Percentiles rank a stretch among this genome's conserved stretches.
These are phyloP conservation scores for Cacoxenus indagator DNA, from an alignment of 2,888 invertebrate genomes.

Conservation along the genomic window DNA sequence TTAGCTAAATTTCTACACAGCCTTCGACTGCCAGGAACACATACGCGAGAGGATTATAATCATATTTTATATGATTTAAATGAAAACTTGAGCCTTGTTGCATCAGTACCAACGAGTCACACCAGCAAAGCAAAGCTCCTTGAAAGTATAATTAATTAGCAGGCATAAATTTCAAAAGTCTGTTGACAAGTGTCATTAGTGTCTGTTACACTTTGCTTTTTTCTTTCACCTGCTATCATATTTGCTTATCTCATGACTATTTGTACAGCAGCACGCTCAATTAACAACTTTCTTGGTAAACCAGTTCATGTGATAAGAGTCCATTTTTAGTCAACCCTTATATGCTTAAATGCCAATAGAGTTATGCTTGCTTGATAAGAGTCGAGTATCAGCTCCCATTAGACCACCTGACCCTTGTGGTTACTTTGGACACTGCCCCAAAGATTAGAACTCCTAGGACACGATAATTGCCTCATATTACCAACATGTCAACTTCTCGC, in stretches of 20 bases:
- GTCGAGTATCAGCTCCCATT: no score
- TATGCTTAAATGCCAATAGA: no score
- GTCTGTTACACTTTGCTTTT: background rate
- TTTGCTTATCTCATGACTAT: background rate
- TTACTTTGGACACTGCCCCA: no score
- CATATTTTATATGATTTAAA: constrained; percentile 47
- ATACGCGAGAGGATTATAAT: constrained; percentile 7
- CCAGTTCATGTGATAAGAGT: background rate
- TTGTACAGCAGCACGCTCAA: background rate
- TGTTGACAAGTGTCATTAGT: background rate
- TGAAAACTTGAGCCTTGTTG: constrained; percentile 41
- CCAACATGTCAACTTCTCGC: no score
- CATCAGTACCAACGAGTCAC: background rate
- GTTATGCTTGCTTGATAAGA: no score
- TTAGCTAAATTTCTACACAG: no score
- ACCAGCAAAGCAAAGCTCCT: background rate
- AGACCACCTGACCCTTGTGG: no score
- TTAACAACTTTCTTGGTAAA: background rate
- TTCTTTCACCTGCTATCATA: background rate
- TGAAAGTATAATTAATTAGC: background rate
- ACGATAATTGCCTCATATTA: no score
- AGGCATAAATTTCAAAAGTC: background rate
- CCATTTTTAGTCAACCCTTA: no score
- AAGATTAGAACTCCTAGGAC: no score
- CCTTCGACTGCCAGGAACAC: background rate